Evolutionary conservation across 1,140 invertebrate genomes (phyloP).

Genomic region (Musca domestica): DNA sequence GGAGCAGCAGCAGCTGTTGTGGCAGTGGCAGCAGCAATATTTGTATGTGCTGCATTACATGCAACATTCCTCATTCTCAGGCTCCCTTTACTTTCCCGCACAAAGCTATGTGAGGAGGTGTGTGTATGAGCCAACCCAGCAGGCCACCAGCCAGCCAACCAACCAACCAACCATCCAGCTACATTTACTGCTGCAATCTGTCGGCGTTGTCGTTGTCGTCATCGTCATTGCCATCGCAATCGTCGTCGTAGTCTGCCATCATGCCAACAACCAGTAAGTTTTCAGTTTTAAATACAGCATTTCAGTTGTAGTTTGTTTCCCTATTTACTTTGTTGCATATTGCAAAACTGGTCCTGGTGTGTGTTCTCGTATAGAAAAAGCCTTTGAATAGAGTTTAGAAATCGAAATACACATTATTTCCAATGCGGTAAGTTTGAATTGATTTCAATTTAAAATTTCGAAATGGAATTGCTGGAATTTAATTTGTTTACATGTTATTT

Average conservation of each 20-base stretch:
- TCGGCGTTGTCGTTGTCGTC: neutral
- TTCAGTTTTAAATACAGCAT: conserved; percentile 11
- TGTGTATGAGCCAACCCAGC: neutral
- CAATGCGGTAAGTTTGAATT: no score
- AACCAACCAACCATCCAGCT: neutral
- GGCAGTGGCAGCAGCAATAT: no score
- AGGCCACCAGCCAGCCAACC: neutral
- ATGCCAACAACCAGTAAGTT: conserved; percentile 17
- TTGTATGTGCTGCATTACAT: neutral
- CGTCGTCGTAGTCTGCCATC: conserved; percentile 3
- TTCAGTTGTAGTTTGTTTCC: conserved; percentile 22
- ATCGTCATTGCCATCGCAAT: conserved; percentile 11
- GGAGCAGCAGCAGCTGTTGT: no score
- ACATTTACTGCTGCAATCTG: neutral
- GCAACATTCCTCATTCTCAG: neutral
- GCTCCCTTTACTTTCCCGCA: neutral
- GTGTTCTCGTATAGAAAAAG: neutral
- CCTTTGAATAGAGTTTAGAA: no score
- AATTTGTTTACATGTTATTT: no score
- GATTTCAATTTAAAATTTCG: no score
- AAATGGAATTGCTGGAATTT: no score
- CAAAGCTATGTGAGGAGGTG: neutral
- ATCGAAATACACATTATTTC: no score
- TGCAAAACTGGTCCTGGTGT: no score
- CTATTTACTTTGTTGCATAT: conserved; percentile 22